Base-by-base conservation (phyloP, 2,113 vertebrate genomes). In the Romanogobio albipinnatus region DNA sequence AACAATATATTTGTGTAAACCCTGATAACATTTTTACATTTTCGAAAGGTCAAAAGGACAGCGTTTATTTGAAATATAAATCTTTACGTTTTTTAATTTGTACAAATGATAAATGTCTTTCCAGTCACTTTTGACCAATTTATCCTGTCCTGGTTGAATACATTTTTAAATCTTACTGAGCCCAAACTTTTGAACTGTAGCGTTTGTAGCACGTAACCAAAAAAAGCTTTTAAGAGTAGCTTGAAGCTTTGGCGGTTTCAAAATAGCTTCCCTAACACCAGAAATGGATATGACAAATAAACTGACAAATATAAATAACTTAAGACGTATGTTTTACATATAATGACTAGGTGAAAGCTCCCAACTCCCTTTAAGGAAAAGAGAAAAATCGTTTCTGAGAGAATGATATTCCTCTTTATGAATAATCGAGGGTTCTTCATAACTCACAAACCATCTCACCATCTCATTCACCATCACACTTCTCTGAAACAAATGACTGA, bases 401-500 rank as follows among this genome's bases (percentile, higher is more conserved):
- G 79, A 66, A 49, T 53, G 43, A 71, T 22, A 76, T 76, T 87
- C 62, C 53, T 8, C 33, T 70, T 77, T 76, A 59, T 61, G 84
- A 76, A 49, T 68, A 53, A 77, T 71, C 51, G 45, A 74, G 80
- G 81, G 49, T 78, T 87, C 77, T 76, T 86, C 36, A 56, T 33
- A 19, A 45, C 84, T 83, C 78, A 78, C 85, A 91, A 88, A 89
- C 89, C 89, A 92, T 85, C 76, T 85, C 78, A 64, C 45, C 78
- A 86, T 85, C 83, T 90, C 83, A 93, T 91, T 89, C 93, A 92
- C 89, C 86, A 91, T 93, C 93, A 89, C 90, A 90, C 88, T 92
- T 93, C 90, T 91, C 87, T 93, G 89, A 92, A 92, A 88, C 89
- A 91, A 94, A 92, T 92, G 91, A 94, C 92, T 92, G 92, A 94